Base-by-base conservation (phyloP, 2,888 invertebrate species). In the Ichneumoninae sp. region DNA sequence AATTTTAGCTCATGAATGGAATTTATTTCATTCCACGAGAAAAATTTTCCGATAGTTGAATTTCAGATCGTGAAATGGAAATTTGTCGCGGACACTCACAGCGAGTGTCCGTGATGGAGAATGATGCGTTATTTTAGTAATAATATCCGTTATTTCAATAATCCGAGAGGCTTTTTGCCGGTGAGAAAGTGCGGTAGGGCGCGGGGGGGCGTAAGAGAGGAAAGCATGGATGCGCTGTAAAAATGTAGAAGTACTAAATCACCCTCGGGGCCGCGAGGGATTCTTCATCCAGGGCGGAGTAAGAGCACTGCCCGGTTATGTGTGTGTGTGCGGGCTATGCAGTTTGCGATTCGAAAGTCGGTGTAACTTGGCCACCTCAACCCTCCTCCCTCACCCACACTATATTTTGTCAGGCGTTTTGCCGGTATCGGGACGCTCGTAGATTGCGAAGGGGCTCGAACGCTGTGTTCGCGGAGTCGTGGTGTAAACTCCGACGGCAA, bases 191-290 rank as follows among this genome's bases (percentile, higher is more conserved):
- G 22, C 36, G 54, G 30, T 54, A 1, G n/a, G 19, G 19, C 13
- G 54, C 3, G 13, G 22, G 19, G 19, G 33, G 30, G 16, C n/a
- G 22, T 36, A 16, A 36, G 13, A 19, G 63, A 19, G 54, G 26
- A 10, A 36, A 54, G 54, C 30, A 33, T 30, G 54, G 70, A 33
- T 30, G 63, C 63, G 63, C 63, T 71, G 54, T 71, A 71, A 71
- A 71, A 71, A 71, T 71, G 57, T 71, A 52, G 40, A 57, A 57
- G 71, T 57, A 57, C 54, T 71, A 71, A 71, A 71, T 71, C 57
- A 57, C 40, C 57, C 40, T 57, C 71, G 57, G 40, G 71, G 57
- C 71, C 71, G 54, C 54, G 47, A n/a, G 71, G 71, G 40, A 71
- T 36, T 33, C 57, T 57, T 10, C 57, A 22, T 63, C 33, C 33